A percentile compares a stretch with the other conserved stretches of the same genome.
phyloP scores from a whole-genome alignment of 2,797 vertebrate genomes.

The Enteromius paludinosus region DNA sequence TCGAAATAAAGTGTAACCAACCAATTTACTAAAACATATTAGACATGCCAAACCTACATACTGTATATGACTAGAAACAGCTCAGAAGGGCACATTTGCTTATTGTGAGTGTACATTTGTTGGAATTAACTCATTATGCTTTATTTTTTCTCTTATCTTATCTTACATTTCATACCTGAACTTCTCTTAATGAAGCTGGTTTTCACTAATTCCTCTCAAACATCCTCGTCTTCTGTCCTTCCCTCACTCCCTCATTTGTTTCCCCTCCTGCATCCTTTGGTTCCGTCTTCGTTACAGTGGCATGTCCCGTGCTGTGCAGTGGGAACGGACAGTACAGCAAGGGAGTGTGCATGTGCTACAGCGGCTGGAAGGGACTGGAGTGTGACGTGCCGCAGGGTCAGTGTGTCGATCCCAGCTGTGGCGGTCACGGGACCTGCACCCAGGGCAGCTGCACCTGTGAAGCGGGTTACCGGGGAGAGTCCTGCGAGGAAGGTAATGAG shows the following conservation, averaged over 20 bases:
- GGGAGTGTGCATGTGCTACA: slow-evolving; percentile 89
- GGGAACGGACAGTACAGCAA: slow-evolving; percentile 90
- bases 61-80: neutral
- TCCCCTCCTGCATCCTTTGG: slow-evolving; percentile 8
- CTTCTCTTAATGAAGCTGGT: slow-evolving; percentile 44
- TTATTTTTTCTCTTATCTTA: slow-evolving; percentile 25
- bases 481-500: slow-evolving; percentile 85
- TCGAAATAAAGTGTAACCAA: too few species aligned
- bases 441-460: slow-evolving; percentile 85
- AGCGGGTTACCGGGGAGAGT: slow-evolving; percentile 85
- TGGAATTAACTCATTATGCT: slow-evolving; percentile 28
- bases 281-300: slow-evolving; percentile 73
- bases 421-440: slow-evolving; percentile 85
- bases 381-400: slow-evolving; percentile 85
- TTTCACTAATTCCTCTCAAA: slow-evolving; percentile 38
- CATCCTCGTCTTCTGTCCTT: slow-evolving; percentile 24
- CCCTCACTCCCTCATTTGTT: slow-evolving; percentile 24
- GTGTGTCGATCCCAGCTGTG: slow-evolving; percentile 86
- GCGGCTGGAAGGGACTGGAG: slow-evolving; percentile 88
- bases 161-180: slow-evolving; percentile 45
- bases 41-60: neutral
- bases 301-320: slow-evolving; percentile 88
- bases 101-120: neutral
- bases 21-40: neutral
- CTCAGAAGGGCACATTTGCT: neutral